Evolutionary conservation across 2,797 vertebrate genomes (phyloP), one percentile per base, ranked within the genome.

Genomic region (Syngnathus acus): DNA sequence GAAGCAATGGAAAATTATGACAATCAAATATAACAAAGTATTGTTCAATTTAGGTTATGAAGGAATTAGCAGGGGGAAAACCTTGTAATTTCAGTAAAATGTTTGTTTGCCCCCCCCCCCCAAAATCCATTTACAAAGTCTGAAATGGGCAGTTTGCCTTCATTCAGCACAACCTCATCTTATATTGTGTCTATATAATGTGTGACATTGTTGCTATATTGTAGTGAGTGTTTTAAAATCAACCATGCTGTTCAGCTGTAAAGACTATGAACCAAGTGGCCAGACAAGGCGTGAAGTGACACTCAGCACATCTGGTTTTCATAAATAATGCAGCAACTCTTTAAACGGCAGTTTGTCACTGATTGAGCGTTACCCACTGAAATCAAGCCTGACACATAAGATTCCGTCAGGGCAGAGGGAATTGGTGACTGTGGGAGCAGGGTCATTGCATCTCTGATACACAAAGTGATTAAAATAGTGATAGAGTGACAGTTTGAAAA

Each of bases 301-400:
- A 89, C 88, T 91, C 89, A 91, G 90, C 90, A 91, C 91, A 91
- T 92, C 90, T 91, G 91, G 77, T 87, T 85, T 85, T 87, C 86
- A 91, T 92, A 80, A 91, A 92, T 92, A 90, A 92, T 92, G 88
- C 86, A 91, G 61, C 10, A 39, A 17, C 62, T 78, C 84, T 91
- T 90, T 90, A 92, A 92, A 92, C 84, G 87, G 89, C 89, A 90
- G 88, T 91, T 92, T 92, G 90, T 91, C 80, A 62, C 83, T 77
- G 87, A 89, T 90, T 84, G 87, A 91, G 83, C 77, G 80, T 83
- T 86, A 81, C 82, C 67, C 75, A 75, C 80, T 90, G 89, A 90
- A 90, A 91, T 89, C 82, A 81, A 91, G 78, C 84, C 87, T 38
- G 88, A 89, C 85, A 91, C 81, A 72, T 45, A 84, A 90, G 87